Evolutionary conservation across 2,888 invertebrate species (phyloP), one percentile per base, ranked within the genome.

Genomic region (Halictus ligatus): DNA sequence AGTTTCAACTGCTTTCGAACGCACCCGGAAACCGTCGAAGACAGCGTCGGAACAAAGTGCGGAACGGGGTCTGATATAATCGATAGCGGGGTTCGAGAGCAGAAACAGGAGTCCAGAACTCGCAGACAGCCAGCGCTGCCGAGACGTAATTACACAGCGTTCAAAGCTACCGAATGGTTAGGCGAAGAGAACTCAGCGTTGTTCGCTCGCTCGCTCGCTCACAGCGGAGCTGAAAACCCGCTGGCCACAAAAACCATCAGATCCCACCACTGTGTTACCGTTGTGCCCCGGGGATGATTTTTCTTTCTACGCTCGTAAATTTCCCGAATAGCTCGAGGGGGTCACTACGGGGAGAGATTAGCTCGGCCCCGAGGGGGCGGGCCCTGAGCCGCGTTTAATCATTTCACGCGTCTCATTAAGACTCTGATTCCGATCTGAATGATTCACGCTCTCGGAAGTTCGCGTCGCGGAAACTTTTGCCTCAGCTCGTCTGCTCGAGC

Each of bases 151-250:
- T 90, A 91, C 79, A 54, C 79, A 54, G 54, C 89, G 87, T 90
- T 90, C 79, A 81, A 86, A 84, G 89, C 90, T 90, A 90, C 90
- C 88, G 91, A 90, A 89, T 89, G 89, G 84, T 85, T 89, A 87
- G 87, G 60, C 25, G n/a, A 25, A 46, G 86, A 89, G 84, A 88
- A 84, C 81, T 80, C 81, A 75, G 43, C 83, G 69, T 64, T 73
- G 83, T 73, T 80, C 78, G 84, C 64, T 58, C 60, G 81, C 46
- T 46, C 12, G 84, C 69, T 64, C 69, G 81, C 54, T 21, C 8
- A 21, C 21, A n/a, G 54, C 54, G 21, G 21, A 83, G 76, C 35
- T 50, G 75, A 74, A 81, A 73, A 64, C 15, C 64, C 58, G 12
- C 15, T 21, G 50, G n/a, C 29, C 50, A 43, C n/a, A 54, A 74